These are phyloP conservation scores for Butorides virescens DNA, from an alignment of 2,113 vertebrate species.

Conservation along the genomic window DNA sequence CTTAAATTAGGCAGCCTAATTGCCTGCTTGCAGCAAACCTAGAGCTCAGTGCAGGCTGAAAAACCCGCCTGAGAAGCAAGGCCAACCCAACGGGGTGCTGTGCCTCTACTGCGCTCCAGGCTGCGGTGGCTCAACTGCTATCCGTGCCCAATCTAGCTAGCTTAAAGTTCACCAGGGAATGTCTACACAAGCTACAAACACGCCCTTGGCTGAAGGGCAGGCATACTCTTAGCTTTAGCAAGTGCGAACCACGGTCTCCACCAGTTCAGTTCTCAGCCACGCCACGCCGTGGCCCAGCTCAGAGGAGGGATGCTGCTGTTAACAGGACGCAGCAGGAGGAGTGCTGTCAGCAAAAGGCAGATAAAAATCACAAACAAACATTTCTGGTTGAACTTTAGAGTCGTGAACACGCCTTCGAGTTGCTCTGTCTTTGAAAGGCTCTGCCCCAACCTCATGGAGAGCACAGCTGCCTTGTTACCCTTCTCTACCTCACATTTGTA, in stretches of 20 bases:
- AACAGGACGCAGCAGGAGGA: not conserved
- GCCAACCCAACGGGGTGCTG: not conserved
- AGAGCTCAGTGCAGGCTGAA: not conserved
- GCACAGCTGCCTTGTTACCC: not conserved
- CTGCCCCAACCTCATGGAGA: not conserved
- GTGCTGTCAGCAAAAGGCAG: not conserved
- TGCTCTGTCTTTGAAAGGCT: not conserved
- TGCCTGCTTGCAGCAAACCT: not conserved
- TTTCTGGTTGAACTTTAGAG: not conserved
- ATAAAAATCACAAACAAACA: not conserved
- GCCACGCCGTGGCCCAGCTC: not conserved
- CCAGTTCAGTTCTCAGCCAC: not conserved
- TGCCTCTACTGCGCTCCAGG: not conserved
- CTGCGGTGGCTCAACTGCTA: not conserved
- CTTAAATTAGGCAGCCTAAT: not conserved
- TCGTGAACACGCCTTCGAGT: not conserved
- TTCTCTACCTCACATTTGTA: not conserved
- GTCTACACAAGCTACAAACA: not conserved
- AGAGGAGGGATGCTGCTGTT: not conserved
- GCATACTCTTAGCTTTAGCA: not conserved
- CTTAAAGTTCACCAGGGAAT: not conserved
- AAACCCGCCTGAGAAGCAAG: not conserved
- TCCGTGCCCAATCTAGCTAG: not conserved
- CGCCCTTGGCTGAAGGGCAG: slow-evolving; percentile 1
- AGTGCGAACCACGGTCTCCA: not conserved